A percentile compares a stretch with the other conserved stretches of the same genome.
These are phyloP conservation scores for Sapayoa aenigma DNA, from an alignment of 2,113 vertebrate genomes.

Conservation along the genomic window DNA sequence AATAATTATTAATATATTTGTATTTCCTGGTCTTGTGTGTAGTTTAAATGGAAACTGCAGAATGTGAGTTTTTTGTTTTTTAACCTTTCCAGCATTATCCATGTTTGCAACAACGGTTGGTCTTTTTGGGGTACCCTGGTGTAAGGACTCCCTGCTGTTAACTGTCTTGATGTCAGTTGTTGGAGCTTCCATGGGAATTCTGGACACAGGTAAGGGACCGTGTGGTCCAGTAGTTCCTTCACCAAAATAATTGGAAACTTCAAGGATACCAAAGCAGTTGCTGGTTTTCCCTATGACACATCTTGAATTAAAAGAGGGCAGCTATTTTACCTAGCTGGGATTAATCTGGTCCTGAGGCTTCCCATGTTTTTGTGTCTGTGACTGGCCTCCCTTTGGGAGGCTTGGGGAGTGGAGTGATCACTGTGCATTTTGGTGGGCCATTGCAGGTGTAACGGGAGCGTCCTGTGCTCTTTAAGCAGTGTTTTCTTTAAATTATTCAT, in stretches of 20 bases:
- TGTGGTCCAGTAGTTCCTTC: background rate
- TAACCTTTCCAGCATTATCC: slow-evolving; percentile 64
- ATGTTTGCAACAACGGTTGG: slow-evolving; percentile 82
- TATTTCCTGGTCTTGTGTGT: background rate
- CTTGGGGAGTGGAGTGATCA: background rate
- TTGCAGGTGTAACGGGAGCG: background rate
- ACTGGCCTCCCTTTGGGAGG: background rate
- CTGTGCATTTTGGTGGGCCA: background rate
- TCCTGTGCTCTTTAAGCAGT: background rate
- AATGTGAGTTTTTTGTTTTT: background rate
- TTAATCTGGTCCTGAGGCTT: background rate
- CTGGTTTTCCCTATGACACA: background rate
- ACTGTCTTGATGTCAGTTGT: slow-evolving; percentile 81
- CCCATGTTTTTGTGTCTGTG: background rate
- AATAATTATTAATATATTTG: background rate
- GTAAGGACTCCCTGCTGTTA: slow-evolving; percentile 79
- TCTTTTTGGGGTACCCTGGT: slow-evolving; percentile 86
- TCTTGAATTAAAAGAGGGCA: background rate
- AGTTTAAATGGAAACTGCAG: background rate
- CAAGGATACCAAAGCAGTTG: background rate
- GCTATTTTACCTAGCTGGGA: background rate
- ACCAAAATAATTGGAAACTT: background rate
- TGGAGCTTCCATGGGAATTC: slow-evolving; percentile 84
- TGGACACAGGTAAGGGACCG: slow-evolving; percentile 86
- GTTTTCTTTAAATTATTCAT: background rate